A percentile compares a stretch with the other conserved stretches of the same genome.
Conservation (phyloP, 2,888 invertebrate species). For the Teinopalpus imperialis region DNA sequence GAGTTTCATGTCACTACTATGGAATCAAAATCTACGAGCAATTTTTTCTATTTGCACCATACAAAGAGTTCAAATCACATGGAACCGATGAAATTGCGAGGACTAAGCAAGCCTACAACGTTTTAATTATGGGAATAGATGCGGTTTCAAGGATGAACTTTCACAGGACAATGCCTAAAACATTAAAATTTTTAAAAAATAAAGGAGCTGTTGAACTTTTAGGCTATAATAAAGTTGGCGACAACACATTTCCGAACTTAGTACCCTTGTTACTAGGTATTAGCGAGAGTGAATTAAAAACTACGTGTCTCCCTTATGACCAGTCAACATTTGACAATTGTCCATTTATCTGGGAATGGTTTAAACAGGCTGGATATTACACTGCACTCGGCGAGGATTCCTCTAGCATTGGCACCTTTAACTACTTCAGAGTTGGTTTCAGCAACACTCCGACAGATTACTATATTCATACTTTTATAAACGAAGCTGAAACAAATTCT, state of each 20-base stretch:
- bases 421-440: slow-evolving; percentile 88
- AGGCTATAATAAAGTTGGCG: slow-evolving; percentile 95
- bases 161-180: slow-evolving; percentile 89
- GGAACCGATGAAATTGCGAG: slow-evolving; percentile 25
- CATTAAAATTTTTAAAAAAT: slow-evolving; percentile 79
- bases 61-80: slow-evolving; percentile 40
- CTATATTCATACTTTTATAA: slow-evolving; percentile 87
- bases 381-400: slow-evolving; percentile 92
- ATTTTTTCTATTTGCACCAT: slow-evolving; percentile 83
- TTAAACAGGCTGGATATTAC: slow-evolving; percentile 84
- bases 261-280: slow-evolving; percentile 89
- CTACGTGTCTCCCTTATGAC: slow-evolving; percentile 79
- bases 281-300: slow-evolving; percentile 80
- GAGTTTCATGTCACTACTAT: slow-evolving; percentile 79
- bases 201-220: slow-evolving; percentile 87
- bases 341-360: slow-evolving; percentile 91
- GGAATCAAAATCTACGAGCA: slow-evolving; percentile 80
- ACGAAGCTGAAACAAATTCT: slow-evolving; percentile 78
- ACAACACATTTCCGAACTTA: slow-evolving; percentile 95
- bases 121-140: slow-evolving; percentile 91
- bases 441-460: slow-evolving; percentile 88
- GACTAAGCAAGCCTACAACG: slow-evolving; percentile 68
- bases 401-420: slow-evolving; percentile 87
- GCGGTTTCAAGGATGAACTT: slow-evolving; percentile 92
- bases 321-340: slow-evolving; percentile 85